A percentile compares a stretch with the other conserved stretches of the same genome.
Conservation (phyloP, 2,113 vertebrate species). For the Triplophysa rosa region DNA sequence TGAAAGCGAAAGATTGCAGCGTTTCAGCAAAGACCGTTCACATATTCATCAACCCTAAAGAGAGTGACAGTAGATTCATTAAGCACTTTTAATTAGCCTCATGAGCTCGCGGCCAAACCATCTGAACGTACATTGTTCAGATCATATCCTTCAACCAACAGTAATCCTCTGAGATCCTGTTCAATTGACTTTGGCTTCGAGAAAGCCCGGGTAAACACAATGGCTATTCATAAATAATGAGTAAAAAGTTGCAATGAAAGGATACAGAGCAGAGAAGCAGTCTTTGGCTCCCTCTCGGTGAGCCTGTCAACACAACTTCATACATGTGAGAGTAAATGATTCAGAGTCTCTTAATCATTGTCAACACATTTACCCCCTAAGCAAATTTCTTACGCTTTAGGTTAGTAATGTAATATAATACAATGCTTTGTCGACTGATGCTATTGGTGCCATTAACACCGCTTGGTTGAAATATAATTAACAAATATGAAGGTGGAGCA, state of each 20-base stretch:
- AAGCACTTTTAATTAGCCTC: conserved; percentile 57
- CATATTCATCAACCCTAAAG: conserved; percentile 28
- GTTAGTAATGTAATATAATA: not conserved
- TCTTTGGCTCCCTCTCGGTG: conserved; percentile 10
- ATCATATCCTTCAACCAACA: conserved; percentile 13
- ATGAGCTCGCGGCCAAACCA: conserved; percentile 23
- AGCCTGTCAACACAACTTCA: conserved; percentile 6
- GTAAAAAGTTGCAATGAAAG: conserved; percentile 4
- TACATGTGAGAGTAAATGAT: not conserved
- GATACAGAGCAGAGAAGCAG: not conserved
- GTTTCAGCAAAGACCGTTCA: conserved; percentile 4
- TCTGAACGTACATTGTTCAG: conserved; percentile 22
- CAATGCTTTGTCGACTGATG: conserved; percentile 22
- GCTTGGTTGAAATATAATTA: not conserved
- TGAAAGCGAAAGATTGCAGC: not conserved
- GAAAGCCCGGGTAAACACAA: conserved; percentile 12
- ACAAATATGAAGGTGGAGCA: conserved; percentile 53
- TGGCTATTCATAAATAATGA: conserved; percentile 8
- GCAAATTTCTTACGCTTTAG: conserved; percentile 9
- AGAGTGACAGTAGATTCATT: conserved; percentile 52
- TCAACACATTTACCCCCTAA: conserved; percentile 10
- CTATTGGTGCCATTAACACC: no score
- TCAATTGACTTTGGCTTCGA: not conserved
- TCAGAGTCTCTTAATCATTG: conserved; percentile 16
- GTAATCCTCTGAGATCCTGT: conserved; percentile 17